Base-by-base conservation (phyloP, 2,797 vertebrate species). In the Chromis chromis region DNA sequence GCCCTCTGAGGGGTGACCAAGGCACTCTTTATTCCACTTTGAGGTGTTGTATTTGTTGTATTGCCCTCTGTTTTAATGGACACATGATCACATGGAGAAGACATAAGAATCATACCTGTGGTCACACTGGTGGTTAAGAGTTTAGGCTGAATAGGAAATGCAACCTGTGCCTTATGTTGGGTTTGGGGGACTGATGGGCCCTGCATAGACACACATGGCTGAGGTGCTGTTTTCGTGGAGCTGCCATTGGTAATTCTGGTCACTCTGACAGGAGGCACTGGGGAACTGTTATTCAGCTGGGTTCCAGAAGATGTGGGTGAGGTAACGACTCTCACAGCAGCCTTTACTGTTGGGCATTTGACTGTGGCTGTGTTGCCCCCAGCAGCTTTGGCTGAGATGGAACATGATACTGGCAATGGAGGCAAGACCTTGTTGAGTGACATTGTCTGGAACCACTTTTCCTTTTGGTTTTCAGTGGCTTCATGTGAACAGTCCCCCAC, bases 261-360 rank as follows among this genome's bases (percentile, higher is more conserved):
- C 60, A 81, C 63, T 69, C 77, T 88, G 76, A 83, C 54, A 44
- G 78, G 80, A 94, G 93, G 87, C 90, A 92, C 84, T 82, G 86
- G 87, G 80, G 86, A 86, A 53, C 60, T 70, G 74, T 42, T 77
- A 83, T 89, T 84, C 24, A 79, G 54, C 54, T 76, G 79, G 70
- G 74, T 60, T 60, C 83, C 84, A 58, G 79, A 82, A 52, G 73
- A 52, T 60, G 81, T 79, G 36, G 78, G 17, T 39, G 87, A 82
- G 84, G 86, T 85, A 81, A 85, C 56, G 6, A 62, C 58, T 66
- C 64, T 87, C 70, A 71, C 82, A 75, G 83, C 69, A 61, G 63
- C 74, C 36, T 62, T 80, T 9, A 14, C 49, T 25, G 78, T 58
- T 27, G 62, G 59, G 52, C 55, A 59, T 79, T 84, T 89, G 4